Conservation (phyloP, 2,888 invertebrate genomes). For the Plemyria rubiginata region DNA sequence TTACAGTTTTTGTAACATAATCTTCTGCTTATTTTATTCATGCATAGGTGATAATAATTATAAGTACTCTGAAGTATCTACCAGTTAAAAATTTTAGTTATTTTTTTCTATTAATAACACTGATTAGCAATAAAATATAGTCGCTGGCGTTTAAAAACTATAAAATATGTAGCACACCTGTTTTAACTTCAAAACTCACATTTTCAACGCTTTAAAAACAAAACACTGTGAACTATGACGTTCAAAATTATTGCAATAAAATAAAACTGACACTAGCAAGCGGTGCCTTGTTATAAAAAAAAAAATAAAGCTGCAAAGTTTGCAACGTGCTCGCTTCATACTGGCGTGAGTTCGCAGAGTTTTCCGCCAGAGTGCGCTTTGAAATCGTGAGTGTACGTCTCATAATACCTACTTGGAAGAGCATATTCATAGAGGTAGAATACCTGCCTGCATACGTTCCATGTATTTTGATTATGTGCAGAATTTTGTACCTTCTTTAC, state of each 20-base stretch:
- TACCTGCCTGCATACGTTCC: background rate
- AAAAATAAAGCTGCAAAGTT: slow-evolving; percentile 57
- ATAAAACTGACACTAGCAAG: slow-evolving; percentile 28
- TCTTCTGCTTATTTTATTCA: too few relatives aligned
- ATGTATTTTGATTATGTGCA: background rate
- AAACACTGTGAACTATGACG: slow-evolving; percentile 10
- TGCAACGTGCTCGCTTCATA: slow-evolving; percentile 55
- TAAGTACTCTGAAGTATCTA: too few relatives aligned
- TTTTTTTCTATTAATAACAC: too few relatives aligned
- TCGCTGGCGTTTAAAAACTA: background rate
- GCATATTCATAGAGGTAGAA: slow-evolving; percentile 4
- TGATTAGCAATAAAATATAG: too few relatives aligned
- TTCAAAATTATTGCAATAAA: slow-evolving; percentile 18
- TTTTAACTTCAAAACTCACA: background rate
- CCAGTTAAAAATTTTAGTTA: too few relatives aligned
- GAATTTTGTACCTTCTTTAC: background rate
- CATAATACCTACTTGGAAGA: slow-evolving; percentile 24
- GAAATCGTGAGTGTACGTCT: slow-evolving; percentile 53
- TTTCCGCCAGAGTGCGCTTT: slow-evolving; percentile 68
- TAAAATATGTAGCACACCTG: too few relatives aligned
- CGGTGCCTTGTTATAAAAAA: slow-evolving; percentile 37
- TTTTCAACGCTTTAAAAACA: slow-evolving; percentile 5
- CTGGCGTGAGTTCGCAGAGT: slow-evolving; percentile 67
- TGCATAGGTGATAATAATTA: too few relatives aligned
- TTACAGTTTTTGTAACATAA: too few relatives aligned